Evolutionary conservation across 2,113 vertebrate genomes (phyloP), one percentile per base, ranked within the genome.

Genomic region (Pollachius pollachius): DNA sequence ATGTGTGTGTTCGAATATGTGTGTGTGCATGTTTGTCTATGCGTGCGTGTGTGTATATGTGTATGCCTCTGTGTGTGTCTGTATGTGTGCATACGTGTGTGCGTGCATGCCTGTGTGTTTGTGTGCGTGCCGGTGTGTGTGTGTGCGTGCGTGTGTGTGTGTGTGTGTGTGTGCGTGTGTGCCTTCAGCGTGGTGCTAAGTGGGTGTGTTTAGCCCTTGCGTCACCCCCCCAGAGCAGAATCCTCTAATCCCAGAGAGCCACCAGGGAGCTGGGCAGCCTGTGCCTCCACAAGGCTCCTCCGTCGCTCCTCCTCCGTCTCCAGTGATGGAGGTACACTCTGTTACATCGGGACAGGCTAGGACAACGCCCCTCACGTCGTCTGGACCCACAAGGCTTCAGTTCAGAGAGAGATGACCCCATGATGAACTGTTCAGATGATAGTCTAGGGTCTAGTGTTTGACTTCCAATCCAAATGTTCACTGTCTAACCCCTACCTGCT

Each of bases 341-440:
- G 86, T 83, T 87, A 86, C 83, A 83, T 86, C 77, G 80, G 83
- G 79, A 82, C 77, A 83, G 80, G 75, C 72, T 84, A 84, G 83
- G 87, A 83, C 70, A 86, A 87, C 82, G 78, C 81, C 83, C 81
- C 84, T 84, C 62, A 81, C 77, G 81, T 64, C 6, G 73, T 57
- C 75, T 71, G 56, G 30, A 34, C 30, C 30, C 30, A 34, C 30
- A 5, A 48, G 63, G 23, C 71, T 68, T 65, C 68, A 58, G 68
- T 72, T 57, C 16, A 23, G 63, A 37, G 30, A 34, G 30, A 34
- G 30, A 34, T 4, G 30, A 34, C 30, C 30, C 30, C 30, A 34
- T 34, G 30, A 34, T 34, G 30, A 34, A 34, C 30, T 34, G 30
- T 34, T 34, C 30, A 4, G 6, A 34, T 23, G 23, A 34, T 34